Base-by-base conservation (phyloP, 1,140 invertebrate genomes). In the Zaprionus tsacasi region DNA sequence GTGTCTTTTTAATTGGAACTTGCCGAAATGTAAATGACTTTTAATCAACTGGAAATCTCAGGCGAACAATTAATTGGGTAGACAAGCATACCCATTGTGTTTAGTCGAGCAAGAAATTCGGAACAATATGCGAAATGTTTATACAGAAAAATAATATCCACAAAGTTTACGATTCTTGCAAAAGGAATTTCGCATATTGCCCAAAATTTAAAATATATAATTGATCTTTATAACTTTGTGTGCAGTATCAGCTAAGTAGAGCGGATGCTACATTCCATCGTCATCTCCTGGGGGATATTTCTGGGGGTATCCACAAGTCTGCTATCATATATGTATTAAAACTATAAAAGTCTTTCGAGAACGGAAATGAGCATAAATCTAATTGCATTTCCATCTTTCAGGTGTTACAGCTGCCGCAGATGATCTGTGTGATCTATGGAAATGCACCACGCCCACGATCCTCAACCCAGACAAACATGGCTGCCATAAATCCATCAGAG, bases 1-100 rank as follows among this genome's bases (percentile, higher is more conserved):
- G 83, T 81, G 88, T 91, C 83, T 78, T 91, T 88, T 91, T 91
- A 91, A 91, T 91, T 91, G 69, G 87, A 78, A 50, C 66, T 68
- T 59, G 74, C 81, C 81, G 38, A 82, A 82, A 79, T 87, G 40
- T 45, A 82, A 87, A 91, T 76, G 74, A 70, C 82, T 86, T 85
- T 87, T 83, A 83, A 89, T 88, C 63, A 69, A 74, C 59, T 58
- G 45, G 45, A 61, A 85, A 72, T 75, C 82, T 71, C 67, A 36
- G 80, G 54, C n/a, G 35, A 11, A 12, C 10, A 43, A 58, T 60
- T 65, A 65, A 76, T 61, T 71, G 56, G 40, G 33, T 4, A 55
- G 38, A 30, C 45, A 27, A 38, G 27, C 66, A 71, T 54, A 27
- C 43, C 27, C 54, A 33, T 56, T 21, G 1, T 21, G 1, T 56